Percentiles rank a stretch among this genome's conserved stretches.
phyloP scores from a whole-genome alignment of 2,113 vertebrate species.

The Pangasianodon gigas region DNA sequence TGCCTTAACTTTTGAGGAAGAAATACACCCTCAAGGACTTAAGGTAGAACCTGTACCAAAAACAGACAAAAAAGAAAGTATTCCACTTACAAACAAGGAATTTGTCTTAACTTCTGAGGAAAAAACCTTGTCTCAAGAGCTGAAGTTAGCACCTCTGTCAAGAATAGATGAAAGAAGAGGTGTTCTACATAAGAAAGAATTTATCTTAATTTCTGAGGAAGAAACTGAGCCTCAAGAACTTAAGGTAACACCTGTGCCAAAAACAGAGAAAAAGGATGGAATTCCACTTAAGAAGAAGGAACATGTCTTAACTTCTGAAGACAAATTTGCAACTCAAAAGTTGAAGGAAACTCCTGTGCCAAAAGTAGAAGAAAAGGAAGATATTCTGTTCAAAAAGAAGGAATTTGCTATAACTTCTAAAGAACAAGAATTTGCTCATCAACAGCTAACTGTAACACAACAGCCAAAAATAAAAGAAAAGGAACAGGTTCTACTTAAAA shows the following conservation, averaged over 20 bases:
- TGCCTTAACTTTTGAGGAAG: background rate
- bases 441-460: background rate
- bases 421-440: background rate
- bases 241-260: background rate
- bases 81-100: background rate
- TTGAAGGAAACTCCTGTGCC: background rate
- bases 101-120: background rate
- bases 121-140: background rate
- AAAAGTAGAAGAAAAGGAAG: background rate
- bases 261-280: background rate
- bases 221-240: background rate
- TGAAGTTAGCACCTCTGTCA: background rate
- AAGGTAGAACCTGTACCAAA: background rate
- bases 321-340: background rate
- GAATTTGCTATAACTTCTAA: background rate
- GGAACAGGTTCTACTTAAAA: background rate
- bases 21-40: background rate
- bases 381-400: background rate
- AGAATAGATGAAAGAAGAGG: background rate
- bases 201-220: constrained; percentile 13
- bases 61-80: background rate
- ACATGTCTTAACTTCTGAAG: background rate
- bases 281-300: background rate
- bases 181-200: background rate
- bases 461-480: background rate